Evolutionary conservation across 1,140 invertebrate genomes (phyloP), one percentile per base, ranked within the genome.

Genomic region (Hestina assimilis): DNA sequence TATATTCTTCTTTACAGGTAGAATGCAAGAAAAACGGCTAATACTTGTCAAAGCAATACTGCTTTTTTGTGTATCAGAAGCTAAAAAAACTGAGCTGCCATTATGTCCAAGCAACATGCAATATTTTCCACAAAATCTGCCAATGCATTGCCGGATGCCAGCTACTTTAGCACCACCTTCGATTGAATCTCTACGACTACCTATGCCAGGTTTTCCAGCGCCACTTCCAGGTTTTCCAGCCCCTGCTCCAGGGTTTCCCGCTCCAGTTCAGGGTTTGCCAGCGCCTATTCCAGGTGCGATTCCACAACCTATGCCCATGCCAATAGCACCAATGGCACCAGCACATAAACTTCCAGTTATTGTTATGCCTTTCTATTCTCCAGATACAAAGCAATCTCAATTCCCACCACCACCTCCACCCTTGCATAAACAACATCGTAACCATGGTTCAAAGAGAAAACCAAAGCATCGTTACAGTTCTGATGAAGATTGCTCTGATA

Each of bases 301-400:
- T 29, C 66, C 77, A 4, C 63, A 68, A 54, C 63, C 59, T 0
- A 66, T 79, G 45, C 59, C 67, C n/a, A 51, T 71, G 28, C 58
- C 60, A 19, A 60, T 59, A 15, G 51, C 58, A 15, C 67, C 64
- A 31, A 47, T 48, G 23, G 57, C 43, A 4, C 74, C 78, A n/a
- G 35, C 64, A 7, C 77, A 78, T 4, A 87, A 87, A 53, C 54
- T 87, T 2, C 84, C 84, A n/a, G 80, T 87, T 9, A 83, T 87
- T 2, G 84, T 87, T 1, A 87, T 87, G 84, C 82, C 84, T 3
- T 81, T 83, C 17, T 87, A 87, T 54, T 81, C 80, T 0, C 82
- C 72, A 45, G 82, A 84, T 33, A 58, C 63, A 9, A 81, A 77
- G 38, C 77, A 68, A 47, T 29, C 48, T 26, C 51, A 48, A n/a